phyloP scores from a whole-genome alignment of 2,797 vertebrate species.

The Halcyon smyrnensis region DNA sequence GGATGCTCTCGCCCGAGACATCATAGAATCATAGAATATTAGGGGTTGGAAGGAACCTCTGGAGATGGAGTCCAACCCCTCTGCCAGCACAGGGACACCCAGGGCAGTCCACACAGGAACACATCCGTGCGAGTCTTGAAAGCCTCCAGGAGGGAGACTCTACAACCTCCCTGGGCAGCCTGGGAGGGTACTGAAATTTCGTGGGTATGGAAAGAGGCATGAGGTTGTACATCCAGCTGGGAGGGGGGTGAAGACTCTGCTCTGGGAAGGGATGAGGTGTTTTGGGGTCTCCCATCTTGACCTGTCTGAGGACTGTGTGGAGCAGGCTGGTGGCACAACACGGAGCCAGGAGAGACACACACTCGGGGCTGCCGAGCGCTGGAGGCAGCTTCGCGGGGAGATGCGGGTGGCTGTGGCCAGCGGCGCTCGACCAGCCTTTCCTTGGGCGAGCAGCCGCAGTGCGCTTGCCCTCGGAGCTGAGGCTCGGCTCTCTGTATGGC shows the following conservation, averaged over 20 bases:
- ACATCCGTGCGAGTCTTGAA: too few species aligned
- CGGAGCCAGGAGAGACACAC: rapidly evolving
- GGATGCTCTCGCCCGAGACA: not conserved
- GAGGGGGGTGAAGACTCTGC: not conserved
- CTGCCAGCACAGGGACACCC: too few species aligned
- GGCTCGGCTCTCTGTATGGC: not conserved
- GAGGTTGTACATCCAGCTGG: not conserved
- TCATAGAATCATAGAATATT: too few species aligned
- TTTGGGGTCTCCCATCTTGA: not conserved
- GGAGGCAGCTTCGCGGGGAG: not conserved
- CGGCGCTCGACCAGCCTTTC: not conserved
- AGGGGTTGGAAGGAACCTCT: too few species aligned
- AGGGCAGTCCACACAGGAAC: too few species aligned
- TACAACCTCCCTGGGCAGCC: too few species aligned
- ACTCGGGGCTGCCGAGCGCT: rapidly evolving
- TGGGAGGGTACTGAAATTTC: not conserved
- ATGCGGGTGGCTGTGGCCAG: not conserved
- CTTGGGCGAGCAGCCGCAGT: not conserved
- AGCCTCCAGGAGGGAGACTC: too few species aligned
- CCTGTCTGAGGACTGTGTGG: rapidly evolving
- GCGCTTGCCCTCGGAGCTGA: not conserved
- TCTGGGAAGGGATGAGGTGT: not conserved
- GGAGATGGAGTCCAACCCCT: too few species aligned
- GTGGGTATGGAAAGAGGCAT: rapidly evolving
- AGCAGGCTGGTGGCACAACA: not conserved